Base-by-base conservation (phyloP, 1,140 invertebrate species). In the Xylocopa sonorina region DNA sequence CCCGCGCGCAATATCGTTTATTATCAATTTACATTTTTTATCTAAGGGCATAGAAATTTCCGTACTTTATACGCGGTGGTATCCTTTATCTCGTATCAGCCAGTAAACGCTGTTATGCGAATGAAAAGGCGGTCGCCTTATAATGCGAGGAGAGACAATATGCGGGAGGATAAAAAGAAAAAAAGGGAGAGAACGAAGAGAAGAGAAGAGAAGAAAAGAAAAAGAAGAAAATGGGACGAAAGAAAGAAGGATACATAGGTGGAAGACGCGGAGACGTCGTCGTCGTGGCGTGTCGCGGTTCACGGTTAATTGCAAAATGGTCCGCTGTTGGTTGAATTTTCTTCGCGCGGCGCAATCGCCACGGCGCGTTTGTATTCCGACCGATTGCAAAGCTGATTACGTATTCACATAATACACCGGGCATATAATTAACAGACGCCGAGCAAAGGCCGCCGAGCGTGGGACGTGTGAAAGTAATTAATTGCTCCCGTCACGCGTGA, bases 381-480 rank as follows among this genome's bases (percentile, higher is more conserved):
- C 63, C 46, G 58, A 57, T 62, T 32, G 67, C 41, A 53, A 71
- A 63, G 68, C 60, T 58, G 69, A 82, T 83, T 84, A 64, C 72
- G 72, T 51, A 69, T 75, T 83, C 76, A 38, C 50, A 48, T 60
- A 62, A 79, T 78, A 64, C 50, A 55, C 38, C 69, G 57, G 32
- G 76, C 64, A 75, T 75, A 75, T 83, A 84, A 84, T 83, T 80
- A 84, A 83, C 81, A 83, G 68, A 74, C 48, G 67, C 29, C 29
- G 41, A 16, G n/a, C n/a, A 32, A 32, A 50, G 29, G 43, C 55
- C 27, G 32, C 62, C 51, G 27, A 58, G 10, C 50, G 57, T 55
- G 67, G 50, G 69, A 75, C 27, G 69, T 75, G 81, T 78, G 63
- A 83, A 80, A 80, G 76, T 73, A 83, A 84, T 84, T 84, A 84